Base-by-base conservation (phyloP, 2,888 invertebrate genomes). In the Hyposoter dolosus region DNA sequence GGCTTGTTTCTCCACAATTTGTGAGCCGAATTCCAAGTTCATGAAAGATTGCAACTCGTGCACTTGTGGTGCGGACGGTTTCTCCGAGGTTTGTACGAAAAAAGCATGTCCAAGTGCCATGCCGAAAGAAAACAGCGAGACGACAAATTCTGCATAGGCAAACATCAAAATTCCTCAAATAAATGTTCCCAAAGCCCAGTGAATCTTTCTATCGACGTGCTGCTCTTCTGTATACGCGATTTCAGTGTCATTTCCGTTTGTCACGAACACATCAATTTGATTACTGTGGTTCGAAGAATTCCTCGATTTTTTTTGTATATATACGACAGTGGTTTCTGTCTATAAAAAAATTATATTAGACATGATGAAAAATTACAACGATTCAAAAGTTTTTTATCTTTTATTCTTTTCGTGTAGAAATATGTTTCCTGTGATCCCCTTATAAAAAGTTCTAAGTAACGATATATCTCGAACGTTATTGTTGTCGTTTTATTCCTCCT, bases 1-100 rank as follows among this genome's bases (percentile, higher is more conserved):
- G 66, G 66, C 28, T 15, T 66, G 75, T 19, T 15, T 17, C 0
- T n/a, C 76, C 2, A 45, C 47, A 19, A 19, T 53, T 65, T 75
- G 74, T 40, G 23, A 56, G 3, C 72, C 74, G 10, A 40, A 50
- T n/a, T 0, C 28, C 9, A 10, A 28, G 28, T 79, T 53, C 74
- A 66, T 72, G 45, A 65, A 69, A 17, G 43, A 56, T 12, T 79
- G 83, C 79, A 79, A 83, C 53, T 32, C 17, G 12, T 83, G 83
- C 28, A n/a, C 17, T 15, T 83, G 83, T 53, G n/a, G 28, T 12
- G 3, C 10, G 0, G 60, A 74, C 32, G 72, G 72, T 5, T 50
- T 15, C 0, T 28, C 60, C n/a, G 83, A 71, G n/a, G 6, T 23
- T n/a, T 83, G 83, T 53, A 79, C 77, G 63, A 77, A 10, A 32